Evolutionary conservation across 92 coral and sea anemone species (phyloP).

Genomic region (Pocillopora grandis): DNA sequence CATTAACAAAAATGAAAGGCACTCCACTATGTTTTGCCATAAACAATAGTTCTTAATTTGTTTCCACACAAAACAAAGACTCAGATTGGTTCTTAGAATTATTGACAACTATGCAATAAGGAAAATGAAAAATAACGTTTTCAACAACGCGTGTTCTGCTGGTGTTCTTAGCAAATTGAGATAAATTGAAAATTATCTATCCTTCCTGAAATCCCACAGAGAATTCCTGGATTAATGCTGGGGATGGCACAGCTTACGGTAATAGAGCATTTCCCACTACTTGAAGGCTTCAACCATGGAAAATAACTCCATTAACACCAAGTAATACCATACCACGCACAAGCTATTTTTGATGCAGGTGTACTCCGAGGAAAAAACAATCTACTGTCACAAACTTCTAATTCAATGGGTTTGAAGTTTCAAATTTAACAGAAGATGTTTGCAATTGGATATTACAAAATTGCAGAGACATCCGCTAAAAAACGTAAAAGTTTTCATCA

Average conservation of each 20-base stretch:
- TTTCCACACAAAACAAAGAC: slow-evolving; percentile 26
- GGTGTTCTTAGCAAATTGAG: neutral
- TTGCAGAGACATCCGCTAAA: neutral
- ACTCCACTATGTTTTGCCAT: neutral
- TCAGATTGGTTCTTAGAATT: slow-evolving; percentile 20
- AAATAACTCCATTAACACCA: slow-evolving; percentile 28
- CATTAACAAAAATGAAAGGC: slow-evolving; percentile 2
- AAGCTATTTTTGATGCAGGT: slow-evolving; percentile 26
- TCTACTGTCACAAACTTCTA: neutral
- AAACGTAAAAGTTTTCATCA: neutral
- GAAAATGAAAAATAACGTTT: neutral
- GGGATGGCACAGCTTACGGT: neutral
- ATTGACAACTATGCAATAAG: slow-evolving; percentile 6
- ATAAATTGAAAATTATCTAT: neutral
- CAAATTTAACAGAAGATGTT: neutral
- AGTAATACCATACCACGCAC: slow-evolving; percentile 30
- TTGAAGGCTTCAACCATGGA: neutral
- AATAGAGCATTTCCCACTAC: neutral
- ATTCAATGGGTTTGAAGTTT: neutral
- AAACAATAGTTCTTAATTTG: slow-evolving; percentile 25
- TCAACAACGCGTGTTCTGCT: neutral
- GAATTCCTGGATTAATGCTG: neutral
- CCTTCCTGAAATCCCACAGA: neutral
- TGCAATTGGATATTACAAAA: neutral
- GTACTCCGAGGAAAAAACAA: neutral